A percentile compares a stretch with the other conserved stretches of the same genome.
Conservation (phyloP, 2,797 vertebrate genomes). For the Danio kyathit region DNA sequence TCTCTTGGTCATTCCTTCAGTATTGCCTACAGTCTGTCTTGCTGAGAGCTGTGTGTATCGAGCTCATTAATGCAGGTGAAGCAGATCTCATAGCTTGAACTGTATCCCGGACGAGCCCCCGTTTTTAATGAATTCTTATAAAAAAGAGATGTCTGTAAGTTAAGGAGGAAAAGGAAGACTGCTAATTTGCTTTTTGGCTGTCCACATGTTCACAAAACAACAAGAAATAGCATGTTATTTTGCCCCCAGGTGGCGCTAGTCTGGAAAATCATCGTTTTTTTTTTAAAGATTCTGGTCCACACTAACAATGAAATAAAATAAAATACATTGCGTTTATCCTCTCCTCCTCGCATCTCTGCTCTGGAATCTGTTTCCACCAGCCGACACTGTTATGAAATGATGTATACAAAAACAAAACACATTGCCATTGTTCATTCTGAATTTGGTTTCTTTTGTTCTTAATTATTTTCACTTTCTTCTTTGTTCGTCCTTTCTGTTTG, state of each 20-base stretch:
- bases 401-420: slow-evolving; percentile 79
- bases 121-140: slow-evolving; percentile 37
- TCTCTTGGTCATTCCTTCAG: slow-evolving; percentile 34
- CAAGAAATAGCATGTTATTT: background rate
- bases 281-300: background rate
- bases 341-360: slow-evolving; percentile 10
- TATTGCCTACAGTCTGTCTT: slow-evolving; percentile 60
- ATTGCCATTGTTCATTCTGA: slow-evolving; percentile 92
- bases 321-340: background rate
- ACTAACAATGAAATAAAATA: background rate
- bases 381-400: slow-evolving; percentile 72
- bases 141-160: slow-evolving; percentile 45
- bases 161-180: background rate
- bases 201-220: background rate
- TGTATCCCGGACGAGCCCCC: slow-evolving; percentile 19
- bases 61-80: slow-evolving; percentile 70
- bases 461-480: slow-evolving; percentile 63
- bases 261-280: slow-evolving; percentile 2
- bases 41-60: slow-evolving; percentile 59
- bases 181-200: background rate
- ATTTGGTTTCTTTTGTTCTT: slow-evolving; percentile 87
- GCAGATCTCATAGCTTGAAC: slow-evolving; percentile 61
- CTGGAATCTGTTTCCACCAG: slow-evolving; percentile 70
- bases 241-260: slow-evolving; percentile 62
- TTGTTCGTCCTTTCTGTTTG: slow-evolving; percentile 61